Evolutionary conservation across 2,888 invertebrate genomes (phyloP).

Genomic region (Ochlodes sylvanus): DNA sequence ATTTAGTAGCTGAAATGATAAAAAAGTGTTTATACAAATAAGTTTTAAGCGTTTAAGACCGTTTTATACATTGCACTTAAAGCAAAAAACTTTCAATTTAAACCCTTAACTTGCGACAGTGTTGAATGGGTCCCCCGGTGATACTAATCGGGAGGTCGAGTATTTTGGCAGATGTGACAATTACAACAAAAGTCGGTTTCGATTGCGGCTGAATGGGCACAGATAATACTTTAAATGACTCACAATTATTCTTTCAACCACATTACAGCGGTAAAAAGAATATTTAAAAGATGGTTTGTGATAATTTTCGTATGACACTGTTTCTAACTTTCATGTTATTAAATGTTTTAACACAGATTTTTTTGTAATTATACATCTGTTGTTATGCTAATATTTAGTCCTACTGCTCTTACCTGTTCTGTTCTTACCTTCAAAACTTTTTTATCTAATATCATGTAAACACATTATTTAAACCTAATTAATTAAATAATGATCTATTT

Average conservation of each 20-base stretch:
- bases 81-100: conserved; percentile 23
- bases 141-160: conserved; percentile 35
- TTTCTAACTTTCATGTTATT: neutral
- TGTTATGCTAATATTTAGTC: too few relatives aligned
- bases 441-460: too few relatives aligned
- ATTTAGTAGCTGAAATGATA: too few relatives aligned
- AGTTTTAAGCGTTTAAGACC: neutral
- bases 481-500: too few relatives aligned
- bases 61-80: conserved; percentile 41
- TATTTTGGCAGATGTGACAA: conserved; percentile 80
- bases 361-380: too few relatives aligned
- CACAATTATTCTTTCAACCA: conserved; percentile 41
- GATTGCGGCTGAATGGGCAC: conserved; percentile 73
- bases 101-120: conserved; percentile 53
- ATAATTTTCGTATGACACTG: neutral
- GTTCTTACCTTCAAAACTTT: too few relatives aligned
- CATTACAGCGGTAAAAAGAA: conserved; percentile 29
- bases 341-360: neutral
- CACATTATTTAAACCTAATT: too few relatives aligned
- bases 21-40: too few relatives aligned
- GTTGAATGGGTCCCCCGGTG: conserved; percentile 40
- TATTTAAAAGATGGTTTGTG: conserved; percentile 15
- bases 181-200: conserved; percentile 74
- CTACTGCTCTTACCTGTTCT: too few relatives aligned
- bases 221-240: conserved; percentile 73